Conservation (phyloP, 2,888 invertebrate species). For the Chrysolina americana region DNA sequence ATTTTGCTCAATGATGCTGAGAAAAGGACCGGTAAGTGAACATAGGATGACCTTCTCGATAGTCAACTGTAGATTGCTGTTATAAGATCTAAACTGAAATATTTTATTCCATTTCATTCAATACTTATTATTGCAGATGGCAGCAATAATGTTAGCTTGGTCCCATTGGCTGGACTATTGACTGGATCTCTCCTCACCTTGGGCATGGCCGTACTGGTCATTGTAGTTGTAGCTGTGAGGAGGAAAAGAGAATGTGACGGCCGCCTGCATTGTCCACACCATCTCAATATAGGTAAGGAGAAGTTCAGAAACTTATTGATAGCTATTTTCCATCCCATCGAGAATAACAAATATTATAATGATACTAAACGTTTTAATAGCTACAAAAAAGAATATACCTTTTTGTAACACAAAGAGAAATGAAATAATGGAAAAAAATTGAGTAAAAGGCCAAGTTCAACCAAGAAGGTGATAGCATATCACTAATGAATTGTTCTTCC, state of each 20-base stretch:
- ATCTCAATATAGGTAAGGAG: constrained; percentile 58
- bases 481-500: no score
- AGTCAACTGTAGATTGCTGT: no score
- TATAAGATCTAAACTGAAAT: no score
- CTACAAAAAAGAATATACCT: no score
- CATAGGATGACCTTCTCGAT: no score
- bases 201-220: constrained; percentile 76
- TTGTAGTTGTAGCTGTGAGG: constrained; percentile 77
- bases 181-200: constrained; percentile 79
- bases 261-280: constrained; percentile 67
- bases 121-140: constrained; percentile 72
- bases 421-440: no score
- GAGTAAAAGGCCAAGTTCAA: no score
- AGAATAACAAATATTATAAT: neutral
- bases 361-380: no score
- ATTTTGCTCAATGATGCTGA: constrained; percentile 91
- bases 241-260: constrained; percentile 72
- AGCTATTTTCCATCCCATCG: neutral
- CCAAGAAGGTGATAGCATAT: no score
- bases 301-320: neutral
- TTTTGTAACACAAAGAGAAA: no score
- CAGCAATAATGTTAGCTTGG: constrained; percentile 78
- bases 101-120: no score
- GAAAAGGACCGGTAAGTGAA: constrained; percentile 81
- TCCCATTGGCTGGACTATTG: constrained; percentile 80